Conservation (phyloP, 64 coral and sea anemone genomes). For the Cladopsammia gracilis region DNA sequence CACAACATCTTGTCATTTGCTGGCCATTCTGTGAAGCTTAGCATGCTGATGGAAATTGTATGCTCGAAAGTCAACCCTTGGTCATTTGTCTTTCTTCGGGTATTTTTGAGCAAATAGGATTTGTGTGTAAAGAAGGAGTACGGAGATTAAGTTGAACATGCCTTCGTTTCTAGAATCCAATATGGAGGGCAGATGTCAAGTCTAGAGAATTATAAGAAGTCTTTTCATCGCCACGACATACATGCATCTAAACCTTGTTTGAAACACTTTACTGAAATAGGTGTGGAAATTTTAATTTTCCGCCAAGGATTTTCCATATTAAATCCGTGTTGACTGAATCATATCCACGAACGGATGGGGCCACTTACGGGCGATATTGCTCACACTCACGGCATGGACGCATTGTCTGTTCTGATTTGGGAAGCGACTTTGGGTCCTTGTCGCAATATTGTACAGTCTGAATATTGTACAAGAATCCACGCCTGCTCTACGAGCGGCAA, state of each 20-base stretch:
- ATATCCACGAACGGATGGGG: constrained; percentile 16
- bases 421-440: neutral
- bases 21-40: neutral
- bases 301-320: neutral
- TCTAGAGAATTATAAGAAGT: neutral
- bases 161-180: constrained; percentile 10
- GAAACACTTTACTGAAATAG: neutral
- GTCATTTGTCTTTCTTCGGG: constrained; percentile 5
- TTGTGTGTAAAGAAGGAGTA: neutral
- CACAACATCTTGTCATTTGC: neutral
- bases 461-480: neutral
- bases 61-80: neutral
- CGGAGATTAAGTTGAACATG: constrained; percentile 28
- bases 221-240: constrained; percentile 12
- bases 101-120: constrained; percentile 27
- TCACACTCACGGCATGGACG: neutral
- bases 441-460: neutral
- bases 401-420: neutral
- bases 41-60: neutral
- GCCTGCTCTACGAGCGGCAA: neutral
- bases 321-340: constrained; percentile 36
- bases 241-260: neutral
- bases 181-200: constrained; percentile 40
- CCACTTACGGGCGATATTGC: neutral
- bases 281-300: neutral